phyloP scores from a whole-genome alignment of 2,797 vertebrate species.

The Calcarius lapponicus region DNA sequence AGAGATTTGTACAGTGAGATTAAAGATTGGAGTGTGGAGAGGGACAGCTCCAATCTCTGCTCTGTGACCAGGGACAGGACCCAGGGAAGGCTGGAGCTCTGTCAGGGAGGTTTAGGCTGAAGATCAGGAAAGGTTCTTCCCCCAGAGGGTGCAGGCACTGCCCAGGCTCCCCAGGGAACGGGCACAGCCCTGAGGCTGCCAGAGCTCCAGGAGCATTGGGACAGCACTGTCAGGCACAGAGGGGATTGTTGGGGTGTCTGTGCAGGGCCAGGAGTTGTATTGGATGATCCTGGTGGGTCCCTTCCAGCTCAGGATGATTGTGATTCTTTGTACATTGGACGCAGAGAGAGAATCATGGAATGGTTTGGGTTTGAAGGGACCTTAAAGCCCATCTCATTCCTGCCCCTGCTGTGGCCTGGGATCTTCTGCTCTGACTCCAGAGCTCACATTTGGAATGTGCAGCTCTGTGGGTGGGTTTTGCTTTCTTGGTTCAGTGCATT shows the following conservation, averaged over 20 bases:
- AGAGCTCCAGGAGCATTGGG: rapidly evolving
- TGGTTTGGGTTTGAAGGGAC: neutral
- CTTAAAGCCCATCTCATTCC: neutral
- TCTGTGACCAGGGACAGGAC: neutral
- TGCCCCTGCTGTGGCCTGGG: neutral
- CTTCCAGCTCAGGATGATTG: neutral
- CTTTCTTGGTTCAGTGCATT: neutral
- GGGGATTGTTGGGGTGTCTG: neutral
- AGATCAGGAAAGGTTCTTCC: rapidly evolving
- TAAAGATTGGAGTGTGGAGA: neutral
- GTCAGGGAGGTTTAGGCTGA: rapidly evolving
- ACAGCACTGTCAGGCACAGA: rapidly evolving
- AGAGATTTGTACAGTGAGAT: neutral
- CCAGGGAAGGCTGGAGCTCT: neutral
- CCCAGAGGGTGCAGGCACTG: neutral
- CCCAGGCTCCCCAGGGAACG: neutral
- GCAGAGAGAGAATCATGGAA: neutral
- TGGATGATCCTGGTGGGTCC: neutral
- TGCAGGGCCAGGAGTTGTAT: rapidly evolving
- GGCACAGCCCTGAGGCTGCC: neutral
- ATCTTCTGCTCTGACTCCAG: neutral
- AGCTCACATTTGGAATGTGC: neutral
- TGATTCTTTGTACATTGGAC: neutral
- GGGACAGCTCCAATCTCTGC: neutral
- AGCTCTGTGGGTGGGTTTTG: neutral